A percentile compares a stretch with the other conserved stretches of the same genome.
Conservation (phyloP, 2,113 vertebrate species). For the Callospermophilus lateralis region DNA sequence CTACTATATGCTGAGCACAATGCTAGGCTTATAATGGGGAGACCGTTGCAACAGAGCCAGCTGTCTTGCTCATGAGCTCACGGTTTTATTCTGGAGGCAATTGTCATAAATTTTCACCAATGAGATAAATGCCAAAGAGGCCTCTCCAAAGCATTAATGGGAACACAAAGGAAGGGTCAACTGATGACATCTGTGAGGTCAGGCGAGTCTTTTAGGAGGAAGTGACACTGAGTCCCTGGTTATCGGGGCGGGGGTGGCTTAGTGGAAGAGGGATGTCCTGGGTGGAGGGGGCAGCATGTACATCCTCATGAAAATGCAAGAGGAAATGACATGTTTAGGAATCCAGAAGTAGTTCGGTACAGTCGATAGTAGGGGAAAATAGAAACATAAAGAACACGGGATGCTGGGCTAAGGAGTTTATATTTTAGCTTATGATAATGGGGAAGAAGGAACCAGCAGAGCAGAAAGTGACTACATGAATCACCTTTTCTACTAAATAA, state of each 20-base stretch:
- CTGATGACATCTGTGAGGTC: background rate
- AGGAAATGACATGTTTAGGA: background rate
- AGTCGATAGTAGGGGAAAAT: background rate
- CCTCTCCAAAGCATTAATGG: background rate
- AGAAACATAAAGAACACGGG: background rate
- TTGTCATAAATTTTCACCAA: background rate
- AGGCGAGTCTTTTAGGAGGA: background rate
- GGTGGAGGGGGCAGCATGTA: background rate
- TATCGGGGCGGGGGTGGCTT: background rate
- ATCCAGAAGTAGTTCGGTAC: background rate
- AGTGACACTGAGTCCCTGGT: background rate
- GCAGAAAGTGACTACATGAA: background rate
- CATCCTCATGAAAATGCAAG: background rate
- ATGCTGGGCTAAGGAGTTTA: background rate
- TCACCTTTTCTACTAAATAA: constrained; percentile 47
- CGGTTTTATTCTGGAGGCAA: background rate
- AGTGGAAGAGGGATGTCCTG: background rate
- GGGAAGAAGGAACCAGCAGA: constrained; percentile 26
- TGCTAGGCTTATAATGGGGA: background rate
- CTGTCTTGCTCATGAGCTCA: background rate
- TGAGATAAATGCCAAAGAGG: background rate
- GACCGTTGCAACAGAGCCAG: background rate
- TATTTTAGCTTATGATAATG: background rate
- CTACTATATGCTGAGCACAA: background rate
- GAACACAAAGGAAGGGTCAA: background rate